Conservation (phyloP, 2,797 vertebrate genomes). For the Merluccius polli region DNA sequence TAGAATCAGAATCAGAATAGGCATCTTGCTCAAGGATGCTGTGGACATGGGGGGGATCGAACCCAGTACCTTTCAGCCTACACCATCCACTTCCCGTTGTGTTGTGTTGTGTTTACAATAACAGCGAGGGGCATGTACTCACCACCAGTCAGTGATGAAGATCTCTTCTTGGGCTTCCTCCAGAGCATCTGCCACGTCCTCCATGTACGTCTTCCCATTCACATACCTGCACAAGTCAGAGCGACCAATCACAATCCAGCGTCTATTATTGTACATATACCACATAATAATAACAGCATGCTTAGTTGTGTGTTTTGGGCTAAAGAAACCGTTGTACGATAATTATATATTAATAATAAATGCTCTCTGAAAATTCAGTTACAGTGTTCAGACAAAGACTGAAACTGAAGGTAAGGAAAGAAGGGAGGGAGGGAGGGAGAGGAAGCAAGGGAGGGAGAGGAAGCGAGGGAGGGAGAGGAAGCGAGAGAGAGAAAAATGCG, state of each 20-base stretch:
- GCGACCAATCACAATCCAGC: not conserved
- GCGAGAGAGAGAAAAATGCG: not conserved
- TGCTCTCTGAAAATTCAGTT: no score
- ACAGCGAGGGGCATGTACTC: constrained; percentile 46
- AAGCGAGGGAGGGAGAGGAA: not conserved
- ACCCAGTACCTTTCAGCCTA: not conserved
- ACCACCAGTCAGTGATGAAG: constrained; percentile 99
- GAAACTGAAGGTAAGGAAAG: no score
- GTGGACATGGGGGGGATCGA: not conserved
- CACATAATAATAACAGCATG: no score
- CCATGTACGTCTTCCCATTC: constrained; percentile 93
- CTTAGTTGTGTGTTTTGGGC: no score
- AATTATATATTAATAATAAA: no score
- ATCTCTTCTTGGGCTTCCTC: constrained; percentile 95
- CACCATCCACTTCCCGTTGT: not conserved
- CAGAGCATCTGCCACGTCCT: constrained; percentile 91
- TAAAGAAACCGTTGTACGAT: not conserved
- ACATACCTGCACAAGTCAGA: constrained; percentile 81
- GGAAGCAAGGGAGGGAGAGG: not conserved
- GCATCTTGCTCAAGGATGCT: not conserved
- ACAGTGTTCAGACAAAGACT: no score
- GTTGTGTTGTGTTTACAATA: not conserved
- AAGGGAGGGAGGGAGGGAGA: no score
- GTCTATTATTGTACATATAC: no score
- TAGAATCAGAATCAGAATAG: no score